These are phyloP conservation scores for Spodoptera exigua DNA, from an alignment of 2,888 invertebrate genomes.

Conservation along the genomic window DNA sequence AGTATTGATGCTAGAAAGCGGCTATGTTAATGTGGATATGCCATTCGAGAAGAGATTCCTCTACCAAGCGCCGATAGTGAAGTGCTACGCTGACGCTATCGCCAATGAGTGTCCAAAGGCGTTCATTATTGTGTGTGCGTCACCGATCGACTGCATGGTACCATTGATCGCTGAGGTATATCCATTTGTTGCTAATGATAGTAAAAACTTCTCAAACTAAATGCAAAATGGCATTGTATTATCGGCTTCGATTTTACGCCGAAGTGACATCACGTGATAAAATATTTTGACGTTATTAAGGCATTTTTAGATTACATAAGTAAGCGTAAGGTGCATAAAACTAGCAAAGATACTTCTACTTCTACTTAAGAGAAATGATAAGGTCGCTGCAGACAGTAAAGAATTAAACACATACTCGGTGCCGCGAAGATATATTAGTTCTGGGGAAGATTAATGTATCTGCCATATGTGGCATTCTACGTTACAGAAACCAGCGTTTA, in stretches of 20 bases:
- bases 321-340: no score
- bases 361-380: no score
- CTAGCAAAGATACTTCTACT: no score
- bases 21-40: conserved; percentile 71
- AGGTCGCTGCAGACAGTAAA: not conserved
- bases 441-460: conserved; percentile 34
- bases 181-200: not conserved
- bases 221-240: no score
- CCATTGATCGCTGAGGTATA: conserved; percentile 85
- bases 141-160: conserved; percentile 88
- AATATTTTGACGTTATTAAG: no score
- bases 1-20: conserved; percentile 81
- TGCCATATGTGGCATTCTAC: conserved; percentile 14
- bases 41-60: conserved; percentile 74
- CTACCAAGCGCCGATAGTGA: conserved; percentile 80
- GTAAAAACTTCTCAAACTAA: no score
- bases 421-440: conserved; percentile 15
- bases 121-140: conserved; percentile 84
- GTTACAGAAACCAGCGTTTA: conserved; percentile 6
- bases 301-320: no score
- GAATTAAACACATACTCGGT: conserved; percentile 8
- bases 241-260: no score
- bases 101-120: conserved; percentile 87
- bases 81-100: conserved; percentile 83
- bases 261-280: no score